phyloP scores from a whole-genome alignment of 2,888 invertebrate genomes.

The Plagodis dolabraria region DNA sequence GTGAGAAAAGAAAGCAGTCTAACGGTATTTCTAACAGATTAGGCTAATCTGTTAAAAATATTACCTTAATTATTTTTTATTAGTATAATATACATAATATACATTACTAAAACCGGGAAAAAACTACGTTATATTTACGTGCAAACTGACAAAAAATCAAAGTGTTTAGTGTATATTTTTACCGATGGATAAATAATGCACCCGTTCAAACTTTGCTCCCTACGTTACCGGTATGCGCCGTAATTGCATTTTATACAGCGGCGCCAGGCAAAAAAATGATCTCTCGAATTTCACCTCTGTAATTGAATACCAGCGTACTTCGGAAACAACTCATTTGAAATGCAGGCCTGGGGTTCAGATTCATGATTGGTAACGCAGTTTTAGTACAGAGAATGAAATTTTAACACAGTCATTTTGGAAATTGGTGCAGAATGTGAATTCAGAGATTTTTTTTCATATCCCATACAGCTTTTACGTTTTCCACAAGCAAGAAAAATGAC shows the following conservation, averaged over 20 bases:
- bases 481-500: too few relatives aligned
- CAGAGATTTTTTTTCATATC: too few relatives aligned
- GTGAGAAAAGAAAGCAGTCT: too few relatives aligned
- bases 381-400: background rate
- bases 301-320: slow-evolving; percentile 1
- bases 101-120: too few relatives aligned
- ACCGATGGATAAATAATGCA: slow-evolving; percentile 1
- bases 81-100: too few relatives aligned
- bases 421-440: background rate
- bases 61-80: too few relatives aligned
- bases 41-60: too few relatives aligned
- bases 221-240: background rate
- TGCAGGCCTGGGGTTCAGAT: background rate
- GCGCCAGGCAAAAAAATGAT: slow-evolving; percentile 2
- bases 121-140: too few relatives aligned
- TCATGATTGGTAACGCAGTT: background rate
- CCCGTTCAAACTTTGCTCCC: slow-evolving; percentile 1
- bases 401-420: background rate
- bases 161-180: too few relatives aligned
- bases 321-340: background rate
- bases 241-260: slow-evolving; percentile 11
- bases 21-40: too few relatives aligned
- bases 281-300: slow-evolving; percentile 1
- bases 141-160: too few relatives aligned
- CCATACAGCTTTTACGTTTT: too few relatives aligned